Evolutionary conservation across 2,888 invertebrate species (phyloP).

Genomic region (Endotricha flammealis): DNA sequence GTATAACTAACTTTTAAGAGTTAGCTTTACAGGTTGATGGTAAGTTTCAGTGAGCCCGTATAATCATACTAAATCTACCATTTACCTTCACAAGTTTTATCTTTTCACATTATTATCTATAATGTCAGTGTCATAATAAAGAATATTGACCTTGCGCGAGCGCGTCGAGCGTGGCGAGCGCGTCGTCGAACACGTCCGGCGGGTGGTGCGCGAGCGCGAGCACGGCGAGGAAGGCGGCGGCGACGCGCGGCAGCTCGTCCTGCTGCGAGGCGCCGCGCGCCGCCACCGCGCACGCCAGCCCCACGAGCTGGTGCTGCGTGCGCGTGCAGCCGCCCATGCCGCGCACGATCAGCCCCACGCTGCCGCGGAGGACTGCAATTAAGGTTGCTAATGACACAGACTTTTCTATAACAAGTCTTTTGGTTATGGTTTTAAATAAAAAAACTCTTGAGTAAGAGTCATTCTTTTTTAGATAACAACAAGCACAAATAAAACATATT

Average conservation of each 20-base stretch:
- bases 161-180: constrained; percentile 73
- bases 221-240: constrained; percentile 82
- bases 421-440: no score
- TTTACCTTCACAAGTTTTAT: no score
- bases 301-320: constrained; percentile 79
- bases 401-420: no score
- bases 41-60: no score
- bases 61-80: not conserved
- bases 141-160: constrained; percentile 24
- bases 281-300: constrained; percentile 84
- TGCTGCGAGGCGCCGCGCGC: constrained; percentile 83
- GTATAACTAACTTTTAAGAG: no score
- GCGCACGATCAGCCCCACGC: constrained; percentile 59
- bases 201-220: constrained; percentile 82
- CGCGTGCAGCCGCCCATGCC: constrained; percentile 58
- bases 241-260: constrained; percentile 84
- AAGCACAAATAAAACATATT: no score
- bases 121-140: no score
- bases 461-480: no score
- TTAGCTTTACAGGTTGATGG: no score
- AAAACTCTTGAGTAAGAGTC: no score
- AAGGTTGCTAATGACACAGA: no score
- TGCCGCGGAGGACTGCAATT: constrained; percentile 50
- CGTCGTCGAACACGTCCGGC: constrained; percentile 73
- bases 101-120: no score